Evolutionary conservation across 1,140 invertebrate genomes (phyloP).

Genomic region (Palaemon carinicauda): DNA sequence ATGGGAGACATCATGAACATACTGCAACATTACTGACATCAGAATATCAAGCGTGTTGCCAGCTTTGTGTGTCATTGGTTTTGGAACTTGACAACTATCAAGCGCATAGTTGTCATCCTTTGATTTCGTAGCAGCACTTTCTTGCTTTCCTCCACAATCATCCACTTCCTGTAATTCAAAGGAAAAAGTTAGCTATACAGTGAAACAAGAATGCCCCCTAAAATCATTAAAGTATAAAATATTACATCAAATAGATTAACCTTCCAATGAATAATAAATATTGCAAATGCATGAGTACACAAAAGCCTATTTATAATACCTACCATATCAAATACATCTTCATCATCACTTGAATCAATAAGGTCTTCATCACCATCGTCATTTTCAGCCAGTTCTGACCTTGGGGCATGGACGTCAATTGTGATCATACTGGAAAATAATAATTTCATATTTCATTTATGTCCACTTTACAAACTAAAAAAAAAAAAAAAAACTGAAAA

Average conservation of each 20-base stretch:
- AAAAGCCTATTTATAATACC: background rate
- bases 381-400: slow-evolving; percentile 9
- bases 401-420: slow-evolving; percentile 28
- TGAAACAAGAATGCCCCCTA: background rate
- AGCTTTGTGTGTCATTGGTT: slow-evolving; percentile 4
- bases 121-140: background rate
- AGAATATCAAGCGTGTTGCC: slow-evolving; percentile 42
- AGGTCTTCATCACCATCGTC: slow-evolving; percentile 7
- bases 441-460: background rate
- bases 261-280: background rate
- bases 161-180: slow-evolving; percentile 18
- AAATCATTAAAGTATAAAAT: background rate
- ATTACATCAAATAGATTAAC: background rate
- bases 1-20: slow-evolving; percentile 40
- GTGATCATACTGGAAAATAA: slow-evolving; percentile 25
- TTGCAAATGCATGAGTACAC: background rate
- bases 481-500: no score
- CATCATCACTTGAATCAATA: background rate
- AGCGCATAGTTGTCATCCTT: background rate
- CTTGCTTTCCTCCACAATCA: background rate
- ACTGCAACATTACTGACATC: slow-evolving; percentile 35
- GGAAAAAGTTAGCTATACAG: background rate
- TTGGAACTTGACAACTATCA: background rate
- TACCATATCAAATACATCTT: slow-evolving; percentile 33
- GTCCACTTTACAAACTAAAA: no score